Evolutionary conservation across 2,113 vertebrate species (phyloP).

Genomic region (Myotis yumanensis): DNA sequence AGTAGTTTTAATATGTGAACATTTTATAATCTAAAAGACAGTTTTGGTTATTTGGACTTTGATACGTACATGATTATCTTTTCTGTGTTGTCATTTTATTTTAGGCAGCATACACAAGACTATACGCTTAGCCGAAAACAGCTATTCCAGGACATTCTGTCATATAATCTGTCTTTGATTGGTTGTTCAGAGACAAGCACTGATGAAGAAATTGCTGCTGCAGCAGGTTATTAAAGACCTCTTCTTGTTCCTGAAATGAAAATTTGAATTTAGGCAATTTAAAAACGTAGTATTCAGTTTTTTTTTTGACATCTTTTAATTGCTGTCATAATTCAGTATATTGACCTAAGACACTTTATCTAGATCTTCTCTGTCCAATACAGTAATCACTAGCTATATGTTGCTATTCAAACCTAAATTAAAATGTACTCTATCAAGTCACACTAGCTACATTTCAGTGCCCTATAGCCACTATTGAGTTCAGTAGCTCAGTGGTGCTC

Average conservation of each 20-base stretch:
- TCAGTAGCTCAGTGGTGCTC: not conserved
- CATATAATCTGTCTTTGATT: conserved; percentile 94
- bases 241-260: conserved; percentile 23
- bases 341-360: not conserved
- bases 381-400: not conserved
- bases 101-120: conserved; percentile 97
- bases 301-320: conserved; percentile 11
- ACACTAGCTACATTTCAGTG: not conserved
- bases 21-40: not conserved
- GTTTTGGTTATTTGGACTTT: conserved; percentile 33
- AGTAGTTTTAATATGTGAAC: conserved; percentile 72
- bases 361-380: not conserved
- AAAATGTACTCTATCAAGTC: not conserved
- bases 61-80: conserved; percentile 39
- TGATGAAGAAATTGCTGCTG: conserved; percentile 87
- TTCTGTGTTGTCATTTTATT: conserved; percentile 66
- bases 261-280: conserved; percentile 28
- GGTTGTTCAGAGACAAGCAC: conserved; percentile 91
- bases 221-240: conserved; percentile 88
- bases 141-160: conserved; percentile 96
- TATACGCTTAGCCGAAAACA: conserved; percentile 91
- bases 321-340: not conserved
- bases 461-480: not conserved
- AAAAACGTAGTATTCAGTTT: conserved; percentile 22
- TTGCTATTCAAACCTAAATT: not conserved